Evolutionary conservation across 2,113 vertebrate genomes (phyloP), one percentile per base, ranked within the genome.

Genomic region (Pelecanoides urinatrix): DNA sequence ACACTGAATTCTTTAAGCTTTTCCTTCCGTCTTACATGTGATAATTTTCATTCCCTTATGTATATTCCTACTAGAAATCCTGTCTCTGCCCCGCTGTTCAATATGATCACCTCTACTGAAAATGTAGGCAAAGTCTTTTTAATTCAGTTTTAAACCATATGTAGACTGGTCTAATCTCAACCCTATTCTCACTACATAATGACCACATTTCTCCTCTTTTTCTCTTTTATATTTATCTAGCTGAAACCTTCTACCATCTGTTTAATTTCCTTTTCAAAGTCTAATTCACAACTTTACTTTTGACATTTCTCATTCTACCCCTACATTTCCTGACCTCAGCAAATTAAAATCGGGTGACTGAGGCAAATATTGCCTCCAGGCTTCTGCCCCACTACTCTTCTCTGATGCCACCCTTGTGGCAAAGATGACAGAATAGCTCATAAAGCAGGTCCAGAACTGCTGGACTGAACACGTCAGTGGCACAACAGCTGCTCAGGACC

Each of bases 181-280:
- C n/a, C 40, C 27, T 27, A 34, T 72, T 95, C 52, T 78, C 65
- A 55, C 68, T 71, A 19, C 8, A 13, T 71, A 67, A 84, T 50
- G 36, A 81, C 68, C 56, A 67, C 6, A 1, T 67, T 84, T 89
- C 59, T 74, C 58, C 56, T 77, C 53, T 79, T 92, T 52, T 72
- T 42, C 65, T 85, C 45, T 44, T 80, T 66, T 59, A 22, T 49
- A 44, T 94, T 72, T 90, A 67, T 70, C 76, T 81, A 75, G 59
- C 61, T 75, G 83, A 96, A 96, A 49, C 62, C 47, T 92, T 77
- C 80, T 85, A 56, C 91, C 85, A 82, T 81, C 87, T 92, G 84
- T 61, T 94, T 87, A 4, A 93, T 90, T 92, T 93, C 78, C 81
- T 94, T 93, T 91, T 75, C 71, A 79, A 92, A 94, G 42, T 68